Conservation (phyloP, 2,888 invertebrate species). For the Cosmia trapezina region DNA sequence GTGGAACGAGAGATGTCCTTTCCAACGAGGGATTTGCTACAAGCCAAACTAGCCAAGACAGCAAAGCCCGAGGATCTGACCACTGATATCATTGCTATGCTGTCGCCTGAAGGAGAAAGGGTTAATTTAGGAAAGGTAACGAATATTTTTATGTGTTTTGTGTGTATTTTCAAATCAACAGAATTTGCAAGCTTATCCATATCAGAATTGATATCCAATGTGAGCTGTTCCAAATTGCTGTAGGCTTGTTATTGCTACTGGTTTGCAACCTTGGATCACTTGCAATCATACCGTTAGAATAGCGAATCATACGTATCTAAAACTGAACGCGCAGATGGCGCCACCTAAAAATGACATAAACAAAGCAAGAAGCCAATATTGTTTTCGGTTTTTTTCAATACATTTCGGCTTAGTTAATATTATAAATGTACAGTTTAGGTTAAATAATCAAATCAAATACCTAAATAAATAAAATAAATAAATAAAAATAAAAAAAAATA, state of each 20-base stretch:
- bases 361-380: background rate
- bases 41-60: conserved; percentile 82
- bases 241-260: background rate
- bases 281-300: background rate
- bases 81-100: conserved; percentile 96
- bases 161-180: background rate
- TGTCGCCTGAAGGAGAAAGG: conserved; percentile 96
- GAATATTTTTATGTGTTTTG: background rate
- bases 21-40: conserved; percentile 81
- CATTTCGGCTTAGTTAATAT: too few species aligned
- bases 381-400: too few species aligned
- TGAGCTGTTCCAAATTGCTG: background rate
- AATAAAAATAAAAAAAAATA: too few species aligned
- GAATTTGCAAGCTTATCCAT: background rate
- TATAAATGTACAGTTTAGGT: background rate
- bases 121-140: conserved; percentile 93
- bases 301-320: background rate
- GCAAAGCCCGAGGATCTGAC: conserved; percentile 90
- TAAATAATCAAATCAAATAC: too few species aligned
- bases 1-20: conserved; percentile 87
- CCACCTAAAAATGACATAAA: background rate
- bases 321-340: background rate
- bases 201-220: background rate
- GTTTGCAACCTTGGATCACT: background rate
- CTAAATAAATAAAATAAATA: too few species aligned